A percentile compares a stretch with the other conserved stretches of the same genome.
Evolutionary conservation across 2,888 invertebrate genomes (phyloP).

Genomic region (Xestia ashworthii): DNA sequence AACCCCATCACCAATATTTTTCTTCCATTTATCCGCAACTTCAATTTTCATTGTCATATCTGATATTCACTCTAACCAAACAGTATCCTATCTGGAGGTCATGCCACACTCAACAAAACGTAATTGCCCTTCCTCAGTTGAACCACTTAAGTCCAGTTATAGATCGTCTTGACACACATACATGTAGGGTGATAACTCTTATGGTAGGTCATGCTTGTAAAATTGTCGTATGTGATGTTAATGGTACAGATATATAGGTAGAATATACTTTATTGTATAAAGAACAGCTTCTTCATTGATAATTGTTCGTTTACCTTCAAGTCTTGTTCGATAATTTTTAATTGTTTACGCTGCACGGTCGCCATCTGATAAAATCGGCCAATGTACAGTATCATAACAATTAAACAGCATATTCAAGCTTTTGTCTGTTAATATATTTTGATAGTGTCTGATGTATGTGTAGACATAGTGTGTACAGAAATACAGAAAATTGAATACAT

Average conservation of each 20-base stretch:
- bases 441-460: no score
- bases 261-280: neutral
- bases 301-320: neutral
- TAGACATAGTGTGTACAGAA: no score
- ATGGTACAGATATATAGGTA: neutral
- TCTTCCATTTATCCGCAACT: neutral
- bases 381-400: neutral
- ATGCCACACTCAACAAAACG: constrained; percentile 19
- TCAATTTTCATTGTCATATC: neutral
- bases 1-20: neutral
- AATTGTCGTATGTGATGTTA: neutral
- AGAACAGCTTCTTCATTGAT: neutral
- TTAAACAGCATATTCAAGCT: neutral
- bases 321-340: neutral
- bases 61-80: neutral
- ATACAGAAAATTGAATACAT: no score
- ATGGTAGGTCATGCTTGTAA: constrained; percentile 36
- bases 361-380: neutral
- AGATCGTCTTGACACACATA: constrained; percentile 50
- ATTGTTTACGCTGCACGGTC: neutral
- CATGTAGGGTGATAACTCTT: constrained; percentile 21
- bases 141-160: constrained; percentile 58
- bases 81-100: constrained; percentile 34
- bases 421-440: neutral
- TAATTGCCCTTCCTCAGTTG: constrained; percentile 58